Evolutionary conservation across 2,888 invertebrate species (phyloP).

Genomic region (Gonocerus acuteangulatus): DNA sequence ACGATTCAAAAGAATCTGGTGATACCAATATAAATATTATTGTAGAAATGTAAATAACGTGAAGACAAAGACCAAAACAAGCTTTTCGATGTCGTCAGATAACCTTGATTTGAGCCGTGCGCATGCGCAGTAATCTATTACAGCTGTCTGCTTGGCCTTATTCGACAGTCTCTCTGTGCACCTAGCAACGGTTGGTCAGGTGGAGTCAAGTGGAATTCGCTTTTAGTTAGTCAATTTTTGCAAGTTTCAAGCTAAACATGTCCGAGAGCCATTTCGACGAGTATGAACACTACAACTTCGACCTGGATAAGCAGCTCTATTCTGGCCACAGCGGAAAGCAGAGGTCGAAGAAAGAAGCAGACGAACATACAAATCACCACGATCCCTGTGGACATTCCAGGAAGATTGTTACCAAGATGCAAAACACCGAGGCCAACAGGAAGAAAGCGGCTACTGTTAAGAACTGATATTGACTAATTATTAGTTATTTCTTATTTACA

Average conservation of each 20-base stretch:
- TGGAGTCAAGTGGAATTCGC: too few relatives aligned
- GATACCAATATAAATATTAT: too few relatives aligned
- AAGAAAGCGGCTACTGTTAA: slow-evolving; percentile 22
- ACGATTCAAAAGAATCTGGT: too few relatives aligned
- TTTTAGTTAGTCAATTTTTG: too few relatives aligned
- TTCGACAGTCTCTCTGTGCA: too few relatives aligned
- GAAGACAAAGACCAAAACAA: slow-evolving; percentile 1
- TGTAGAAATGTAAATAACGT: too few relatives aligned
- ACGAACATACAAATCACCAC: slow-evolving; percentile 80
- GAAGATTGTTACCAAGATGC: slow-evolving; percentile 77
- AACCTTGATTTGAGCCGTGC: slow-evolving; percentile 7
- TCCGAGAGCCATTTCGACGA: slow-evolving; percentile 79
- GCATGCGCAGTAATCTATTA: slow-evolving; percentile 27
- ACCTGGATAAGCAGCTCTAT: slow-evolving; percentile 82
- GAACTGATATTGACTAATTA: not conserved
- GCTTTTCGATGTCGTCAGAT: slow-evolving; percentile 9
- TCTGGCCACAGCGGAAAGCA: slow-evolving; percentile 85
- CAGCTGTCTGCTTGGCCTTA: slow-evolving; percentile 1
- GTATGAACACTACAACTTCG: slow-evolving; percentile 91
- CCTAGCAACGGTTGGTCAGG: too few relatives aligned
- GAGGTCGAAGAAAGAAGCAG: slow-evolving; percentile 79
- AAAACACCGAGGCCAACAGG: slow-evolving; percentile 76
- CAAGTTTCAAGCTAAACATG: too few relatives aligned
- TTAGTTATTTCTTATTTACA: not conserved
- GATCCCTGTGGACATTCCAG: slow-evolving; percentile 90